Evolutionary conservation across 2,888 invertebrate genomes (phyloP).

Genomic region (Drosophila rellima): DNA sequence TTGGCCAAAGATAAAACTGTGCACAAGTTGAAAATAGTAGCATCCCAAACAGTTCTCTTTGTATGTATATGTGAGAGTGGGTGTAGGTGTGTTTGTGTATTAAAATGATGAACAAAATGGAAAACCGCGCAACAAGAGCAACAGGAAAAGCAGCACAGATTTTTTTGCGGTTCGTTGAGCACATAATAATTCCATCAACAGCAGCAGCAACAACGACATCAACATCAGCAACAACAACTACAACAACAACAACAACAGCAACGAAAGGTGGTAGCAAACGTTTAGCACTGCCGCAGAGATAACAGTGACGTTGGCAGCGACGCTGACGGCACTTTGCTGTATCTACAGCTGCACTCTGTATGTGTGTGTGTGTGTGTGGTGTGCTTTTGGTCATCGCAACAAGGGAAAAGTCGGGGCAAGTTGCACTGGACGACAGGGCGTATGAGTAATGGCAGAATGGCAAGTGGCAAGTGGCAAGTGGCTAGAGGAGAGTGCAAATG

Average conservation of each 20-base stretch:
- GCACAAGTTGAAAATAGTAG: conserved; percentile 60
- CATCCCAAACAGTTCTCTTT: conserved; percentile 30
- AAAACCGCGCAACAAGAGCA: conserved; percentile 41
- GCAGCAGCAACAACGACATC: conserved; percentile 48
- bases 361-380: conserved; percentile 13
- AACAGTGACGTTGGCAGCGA: conserved; percentile 36
- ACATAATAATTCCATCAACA: conserved; percentile 81
- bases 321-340: conserved; percentile 42
- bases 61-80: not conserved
- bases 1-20: conserved; percentile 63
- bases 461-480: conserved; percentile 22
- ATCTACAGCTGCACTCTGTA: conserved; percentile 44
- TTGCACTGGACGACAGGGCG: conserved; percentile 41
- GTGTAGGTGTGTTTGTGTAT: conserved; percentile 29
- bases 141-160: conserved; percentile 61
- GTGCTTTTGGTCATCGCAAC: conserved; percentile 32
- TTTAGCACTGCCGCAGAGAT: conserved; percentile 41
- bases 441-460: conserved; percentile 48
- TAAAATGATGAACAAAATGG: conserved; percentile 53
- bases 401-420: conserved; percentile 16
- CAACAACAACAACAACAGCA: conserved; percentile 12
- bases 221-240: conserved; percentile 7
- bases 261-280: conserved; percentile 50
- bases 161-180: conserved; percentile 78
- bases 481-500: not conserved